Conservation (phyloP, 2,113 vertebrate genomes). For the Melanerpes formicivorus region DNA sequence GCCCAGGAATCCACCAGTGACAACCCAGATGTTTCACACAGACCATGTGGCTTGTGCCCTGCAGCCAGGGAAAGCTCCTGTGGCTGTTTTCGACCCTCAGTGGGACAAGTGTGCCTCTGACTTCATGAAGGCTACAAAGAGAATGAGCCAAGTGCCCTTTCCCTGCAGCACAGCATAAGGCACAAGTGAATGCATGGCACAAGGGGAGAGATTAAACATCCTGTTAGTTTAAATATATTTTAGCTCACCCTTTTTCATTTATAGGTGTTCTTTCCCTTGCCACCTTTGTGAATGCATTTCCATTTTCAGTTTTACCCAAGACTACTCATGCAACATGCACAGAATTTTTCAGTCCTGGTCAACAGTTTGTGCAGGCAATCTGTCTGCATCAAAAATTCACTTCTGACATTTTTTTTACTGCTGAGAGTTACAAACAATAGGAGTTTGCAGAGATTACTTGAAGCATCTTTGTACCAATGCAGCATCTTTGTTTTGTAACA, state of each 20-base stretch:
- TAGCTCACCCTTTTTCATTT: neutral
- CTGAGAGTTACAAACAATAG: neutral
- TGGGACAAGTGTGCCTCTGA: fast-evolving
- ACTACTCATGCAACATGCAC: neutral
- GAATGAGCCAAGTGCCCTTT: neutral
- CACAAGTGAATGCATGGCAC: neutral
- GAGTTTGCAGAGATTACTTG: neutral
- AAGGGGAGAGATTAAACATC: neutral
- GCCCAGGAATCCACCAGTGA: neutral
- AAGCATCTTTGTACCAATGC: neutral
- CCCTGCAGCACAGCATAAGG: neutral
- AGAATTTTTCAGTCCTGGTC: neutral
- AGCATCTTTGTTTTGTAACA: neutral
- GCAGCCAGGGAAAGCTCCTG: neutral
- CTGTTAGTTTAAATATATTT: neutral
- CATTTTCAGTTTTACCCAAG: slow-evolving; percentile 11
- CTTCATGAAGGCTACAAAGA: neutral
- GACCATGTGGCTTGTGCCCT: neutral
- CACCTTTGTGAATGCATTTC: neutral
- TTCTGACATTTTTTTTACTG: neutral
- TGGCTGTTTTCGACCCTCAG: neutral
- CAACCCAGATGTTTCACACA: fast-evolving
- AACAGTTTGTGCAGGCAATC: neutral
- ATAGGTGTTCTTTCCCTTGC: neutral
- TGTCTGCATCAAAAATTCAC: neutral